Evolutionary conservation across 1,140 invertebrate species (phyloP).

Genomic region (Zaprionus lachaisei): DNA sequence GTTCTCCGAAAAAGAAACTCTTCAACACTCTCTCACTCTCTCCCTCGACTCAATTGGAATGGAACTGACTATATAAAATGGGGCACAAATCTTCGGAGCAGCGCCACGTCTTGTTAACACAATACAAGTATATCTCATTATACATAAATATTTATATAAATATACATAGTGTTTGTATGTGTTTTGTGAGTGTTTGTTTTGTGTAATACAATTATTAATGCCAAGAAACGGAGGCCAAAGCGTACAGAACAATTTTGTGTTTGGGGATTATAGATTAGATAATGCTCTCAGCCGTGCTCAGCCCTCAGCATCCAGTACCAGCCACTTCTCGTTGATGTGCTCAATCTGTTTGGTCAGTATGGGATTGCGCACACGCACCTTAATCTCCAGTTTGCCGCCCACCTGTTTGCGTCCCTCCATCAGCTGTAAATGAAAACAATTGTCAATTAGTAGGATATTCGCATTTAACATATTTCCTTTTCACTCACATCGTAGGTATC

Average conservation of each 20-base stretch:
- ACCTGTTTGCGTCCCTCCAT: conserved; percentile 95
- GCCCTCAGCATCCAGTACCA: conserved; percentile 88
- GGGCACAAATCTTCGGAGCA: conserved; percentile 61
- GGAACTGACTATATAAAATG: conserved; percentile 53
- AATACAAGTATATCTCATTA: conserved; percentile 60
- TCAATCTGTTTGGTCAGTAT: conserved; percentile 95
- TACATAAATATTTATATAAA: conserved; percentile 58
- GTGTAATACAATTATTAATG: conserved; percentile 51
- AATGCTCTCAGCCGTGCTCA: conserved; percentile 11
- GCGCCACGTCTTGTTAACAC: conserved; percentile 50
- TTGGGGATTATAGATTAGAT: conserved; percentile 8
- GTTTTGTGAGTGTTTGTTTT: conserved; percentile 33
- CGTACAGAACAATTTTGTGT: conserved; percentile 39
- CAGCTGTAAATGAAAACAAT: conserved; percentile 86
- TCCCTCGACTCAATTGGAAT: conserved; percentile 52
- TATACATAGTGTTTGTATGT: conserved; percentile 58
- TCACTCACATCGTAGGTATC: conserved; percentile 95
- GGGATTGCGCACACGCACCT: conserved; percentile 95
- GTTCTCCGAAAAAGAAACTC: conserved; percentile 5
- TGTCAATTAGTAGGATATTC: conserved; percentile 1
- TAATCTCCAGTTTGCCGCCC: conserved; percentile 96
- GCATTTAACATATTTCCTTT: neutral
- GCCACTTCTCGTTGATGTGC: conserved; percentile 96
- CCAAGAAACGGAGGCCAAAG: conserved; percentile 31
- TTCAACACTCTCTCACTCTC: conserved; percentile 23